Conservation (phyloP, 2,113 vertebrate genomes). For the Podarcis raffonei region DNA sequence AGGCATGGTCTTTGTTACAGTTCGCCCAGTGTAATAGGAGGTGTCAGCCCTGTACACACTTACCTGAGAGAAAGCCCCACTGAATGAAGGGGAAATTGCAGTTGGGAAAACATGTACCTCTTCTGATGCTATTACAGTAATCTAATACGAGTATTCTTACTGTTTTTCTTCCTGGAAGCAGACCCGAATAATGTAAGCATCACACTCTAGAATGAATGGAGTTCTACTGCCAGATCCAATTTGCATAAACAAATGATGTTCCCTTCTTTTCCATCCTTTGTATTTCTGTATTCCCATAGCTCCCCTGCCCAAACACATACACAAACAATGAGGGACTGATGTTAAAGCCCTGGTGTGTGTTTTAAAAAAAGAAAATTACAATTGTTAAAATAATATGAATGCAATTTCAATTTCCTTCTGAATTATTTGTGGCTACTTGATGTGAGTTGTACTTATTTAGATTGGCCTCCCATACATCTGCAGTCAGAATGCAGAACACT, state of each 20-base stretch:
- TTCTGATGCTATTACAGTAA: background rate
- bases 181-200: background rate
- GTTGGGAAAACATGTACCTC: background rate
- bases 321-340: background rate
- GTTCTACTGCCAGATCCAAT: background rate
- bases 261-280: background rate
- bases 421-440: slow-evolving; percentile 41
- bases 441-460: slow-evolving; percentile 22
- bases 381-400: slow-evolving; percentile 40
- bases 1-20: background rate
- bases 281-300: background rate
- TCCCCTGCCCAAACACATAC: background rate
- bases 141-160: background rate
- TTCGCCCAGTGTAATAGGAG: background rate
- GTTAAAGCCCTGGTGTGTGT: background rate
- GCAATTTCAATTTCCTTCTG: slow-evolving; percentile 31
- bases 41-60: background rate
- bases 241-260: background rate
- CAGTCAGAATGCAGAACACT: slow-evolving; percentile 28
- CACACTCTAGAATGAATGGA: background rate
- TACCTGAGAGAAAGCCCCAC: background rate
- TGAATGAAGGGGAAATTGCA: background rate
- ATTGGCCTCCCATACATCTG: background rate
- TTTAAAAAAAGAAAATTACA: slow-evolving; percentile 30
- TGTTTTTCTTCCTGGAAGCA: background rate